phyloP scores from a whole-genome alignment of 2,888 invertebrate genomes.

The Mythimna pallens region DNA sequence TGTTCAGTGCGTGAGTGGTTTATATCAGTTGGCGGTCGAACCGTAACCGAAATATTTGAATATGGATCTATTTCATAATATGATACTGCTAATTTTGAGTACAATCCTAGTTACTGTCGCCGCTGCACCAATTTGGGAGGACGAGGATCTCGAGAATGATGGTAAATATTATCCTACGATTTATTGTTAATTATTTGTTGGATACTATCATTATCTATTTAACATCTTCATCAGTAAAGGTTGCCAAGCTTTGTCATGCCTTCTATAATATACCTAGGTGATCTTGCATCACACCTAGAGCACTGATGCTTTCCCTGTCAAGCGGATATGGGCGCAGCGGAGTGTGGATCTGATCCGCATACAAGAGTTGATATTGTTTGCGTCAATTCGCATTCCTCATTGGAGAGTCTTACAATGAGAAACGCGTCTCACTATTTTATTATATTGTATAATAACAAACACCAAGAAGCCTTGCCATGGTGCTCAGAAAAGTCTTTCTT shows the following conservation, averaged over 20 bases:
- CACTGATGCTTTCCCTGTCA: constrained; percentile 44
- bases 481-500: too few relatives aligned
- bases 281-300: constrained; percentile 6
- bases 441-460: not conserved
- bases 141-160: constrained; percentile 49
- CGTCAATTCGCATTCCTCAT: constrained; percentile 5
- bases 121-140: constrained; percentile 69
- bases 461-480: too few relatives aligned
- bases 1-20: constrained; percentile 63
- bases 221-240: not conserved
- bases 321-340: constrained; percentile 31
- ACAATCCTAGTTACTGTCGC: constrained; percentile 57
- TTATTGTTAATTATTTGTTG: not conserved
- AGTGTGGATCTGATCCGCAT: constrained; percentile 35
- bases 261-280: not conserved
- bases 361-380: constrained; percentile 14
- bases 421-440: not conserved
- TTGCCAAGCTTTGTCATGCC: not conserved
- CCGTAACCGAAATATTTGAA: not conserved
- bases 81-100: constrained; percentile 39
- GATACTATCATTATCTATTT: not conserved
- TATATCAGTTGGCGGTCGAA: constrained; percentile 53
- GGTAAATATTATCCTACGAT: constrained; percentile 44
- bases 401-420: not conserved
- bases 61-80: constrained; percentile 47